Evolutionary conservation across 1,140 invertebrate species (phyloP), one percentile per base, ranked within the genome.

Genomic region (Brachionus calyciflorus): DNA sequence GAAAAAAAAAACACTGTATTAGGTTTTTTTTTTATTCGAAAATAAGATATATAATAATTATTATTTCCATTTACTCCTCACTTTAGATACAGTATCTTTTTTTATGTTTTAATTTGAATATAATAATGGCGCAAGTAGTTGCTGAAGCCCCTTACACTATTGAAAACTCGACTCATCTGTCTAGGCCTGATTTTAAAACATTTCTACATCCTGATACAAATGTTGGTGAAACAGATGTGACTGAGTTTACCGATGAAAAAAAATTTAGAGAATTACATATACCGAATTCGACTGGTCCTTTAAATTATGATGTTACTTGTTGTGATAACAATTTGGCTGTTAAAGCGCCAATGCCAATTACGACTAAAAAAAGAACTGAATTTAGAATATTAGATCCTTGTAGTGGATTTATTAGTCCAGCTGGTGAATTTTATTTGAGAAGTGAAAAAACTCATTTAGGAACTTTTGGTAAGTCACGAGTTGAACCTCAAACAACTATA

Each of bases 131-230:
- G 19, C 60, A 65, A 65, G 60, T 65, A 65, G 19, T 65, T 12
- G 33, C 60, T 44, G 41, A 28, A 26, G 40, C 37, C 19, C 60
- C 60, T 12, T 65, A 65, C 30, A 73, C 69, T n/a, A 24, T 37
- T 1, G 69, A 73, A 51, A 73, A 46, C 17, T 73, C 46, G 14
- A 51, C 37, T 14, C 19, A 40, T 51, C 51, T 55, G 46, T 40
- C 51, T 17, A 37, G 69, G 26, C 69, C 46, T 10, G 24, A 73
- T 51, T 73, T 73, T 21, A 73, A 73, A 17, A 73, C 46, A 37
- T 49, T 73, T 49, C 46, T 73, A 4, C n/a, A 73, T 6, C 69
- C 69, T 1, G 69, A 73, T 26, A 73, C 69, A 0, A 73, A 73
- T 55, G 51, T 51, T 7, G 69, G 69, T n/a, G 51, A 73, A 55